Base-by-base conservation (phyloP, 2,888 invertebrate genomes). In the Macrophya annulata region DNA sequence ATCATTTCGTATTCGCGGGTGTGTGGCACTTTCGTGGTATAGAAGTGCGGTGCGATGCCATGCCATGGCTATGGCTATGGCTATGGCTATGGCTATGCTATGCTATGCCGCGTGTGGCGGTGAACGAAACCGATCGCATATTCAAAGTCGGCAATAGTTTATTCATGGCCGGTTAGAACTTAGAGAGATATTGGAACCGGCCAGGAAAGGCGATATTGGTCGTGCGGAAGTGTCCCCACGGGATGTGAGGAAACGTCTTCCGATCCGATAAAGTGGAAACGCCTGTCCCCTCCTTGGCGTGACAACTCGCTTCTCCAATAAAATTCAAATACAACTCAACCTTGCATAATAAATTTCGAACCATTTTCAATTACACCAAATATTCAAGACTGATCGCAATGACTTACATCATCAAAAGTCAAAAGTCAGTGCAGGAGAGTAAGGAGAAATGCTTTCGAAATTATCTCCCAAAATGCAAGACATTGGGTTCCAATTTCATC, bases 91-190 rank as follows among this genome's bases (percentile, higher is more conserved):
- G 89, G 89, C 88, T 89, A 88, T 77, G 59, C 86, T 89, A 89
- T 89, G 90, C 62, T 88, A 91, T 91, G 89, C 88, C 89, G 85
- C 40, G 89, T 89, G 31, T 31, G 31, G 31, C 31, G 89, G 90
- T 87, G 86, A 90, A 90, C 86, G 86, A 71, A 83, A 83, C 62
- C 83, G 68, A 90, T 92, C 90, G 90, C 92, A 93, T 93, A 93
- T 93, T 93, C 93, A 93, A 93, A 93, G 92, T 93, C 92, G 91
- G 89, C 88, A 92, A 93, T 93, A 93, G 93, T 93, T 93, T 93
- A 93, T 93, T 93, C 93, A 93, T 93, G 92, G 93, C 90, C 92
- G 91, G 92, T 92, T 89, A 90, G 89, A 92, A 91, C 91, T 91
- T 90, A 89, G 91, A 92, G 92, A 93, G 93, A 93, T 93, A 93